These are phyloP conservation scores for Agonopterix arenella DNA, from an alignment of 2,888 invertebrate species.

Conservation along the genomic window DNA sequence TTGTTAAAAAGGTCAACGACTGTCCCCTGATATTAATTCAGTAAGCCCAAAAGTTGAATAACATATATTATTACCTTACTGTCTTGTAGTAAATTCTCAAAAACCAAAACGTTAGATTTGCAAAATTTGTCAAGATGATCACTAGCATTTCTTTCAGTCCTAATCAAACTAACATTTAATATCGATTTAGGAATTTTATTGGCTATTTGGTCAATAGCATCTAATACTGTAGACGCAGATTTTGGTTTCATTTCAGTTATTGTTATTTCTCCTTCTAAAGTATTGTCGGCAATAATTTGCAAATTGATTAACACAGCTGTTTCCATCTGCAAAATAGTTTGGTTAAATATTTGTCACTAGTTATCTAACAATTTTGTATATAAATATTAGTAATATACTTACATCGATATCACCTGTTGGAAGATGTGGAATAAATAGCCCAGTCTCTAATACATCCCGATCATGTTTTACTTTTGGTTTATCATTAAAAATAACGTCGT, in stretches of 20 bases:
- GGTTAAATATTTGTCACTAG: no score
- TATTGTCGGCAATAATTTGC: constrained; percentile 39
- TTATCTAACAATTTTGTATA: no score
- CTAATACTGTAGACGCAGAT: constrained; percentile 13
- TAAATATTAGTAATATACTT: no score
- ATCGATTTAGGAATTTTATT: constrained; percentile 13
- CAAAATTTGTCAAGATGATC: constrained; percentile 9
- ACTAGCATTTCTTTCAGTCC: constrained; percentile 4
- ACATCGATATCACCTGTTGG: constrained; percentile 20
- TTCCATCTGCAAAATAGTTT: constrained; percentile 28
- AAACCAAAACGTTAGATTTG: constrained; percentile 28
- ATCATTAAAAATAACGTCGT: constrained; percentile 23
- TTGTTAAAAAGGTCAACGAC: no score
- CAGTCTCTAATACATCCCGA: constrained; percentile 18
- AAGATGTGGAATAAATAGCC: constrained; percentile 13
- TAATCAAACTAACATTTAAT: constrained; percentile 7
- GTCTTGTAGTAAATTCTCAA: constrained; percentile 28
- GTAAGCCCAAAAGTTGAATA: no score
- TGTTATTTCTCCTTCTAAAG: constrained; percentile 4
- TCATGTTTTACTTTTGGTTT: constrained; percentile 16
- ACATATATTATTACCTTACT: no score
- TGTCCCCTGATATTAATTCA: no score
- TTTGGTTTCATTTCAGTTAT: constrained; percentile 21
- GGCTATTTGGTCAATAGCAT: constrained; percentile 20
- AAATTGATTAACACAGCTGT: constrained; percentile 32